phyloP scores from a whole-genome alignment of 2,113 vertebrate species.

The Lycaon pictus region DNA sequence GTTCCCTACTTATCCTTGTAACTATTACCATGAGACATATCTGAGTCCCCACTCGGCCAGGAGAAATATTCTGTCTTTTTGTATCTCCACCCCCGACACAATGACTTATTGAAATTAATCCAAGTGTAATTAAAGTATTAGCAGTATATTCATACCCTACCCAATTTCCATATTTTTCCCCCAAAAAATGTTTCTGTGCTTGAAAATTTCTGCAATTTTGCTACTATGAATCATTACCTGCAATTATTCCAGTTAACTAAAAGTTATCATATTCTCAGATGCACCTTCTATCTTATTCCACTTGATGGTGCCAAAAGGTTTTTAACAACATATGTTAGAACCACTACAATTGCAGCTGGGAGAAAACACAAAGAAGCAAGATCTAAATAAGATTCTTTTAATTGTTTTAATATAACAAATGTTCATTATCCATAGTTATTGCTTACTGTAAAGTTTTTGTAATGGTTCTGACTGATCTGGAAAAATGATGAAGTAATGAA shows the following conservation, averaged over 20 bases:
- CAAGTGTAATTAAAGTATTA: background rate
- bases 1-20: background rate
- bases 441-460: background rate
- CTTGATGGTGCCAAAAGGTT: conserved; percentile 75
- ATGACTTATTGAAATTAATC: background rate
- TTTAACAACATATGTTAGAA: background rate
- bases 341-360: background rate
- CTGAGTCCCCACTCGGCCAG: background rate
- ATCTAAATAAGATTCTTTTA: conserved; percentile 16
- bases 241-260: background rate
- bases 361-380: conserved; percentile 7
- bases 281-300: conserved; percentile 54
- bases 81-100: background rate
- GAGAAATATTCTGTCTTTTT: background rate
- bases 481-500: conserved; percentile 10
- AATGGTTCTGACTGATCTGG: conserved; percentile 17
- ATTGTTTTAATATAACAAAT: conserved; percentile 27
- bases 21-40: background rate
- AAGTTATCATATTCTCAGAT: background rate
- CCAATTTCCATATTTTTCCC: background rate
- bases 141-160: background rate
- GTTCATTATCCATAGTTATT: background rate
- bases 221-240: background rate
- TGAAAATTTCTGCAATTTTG: conserved; percentile 34
- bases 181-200: conserved; percentile 21